These are phyloP conservation scores for Zaprionus obscuricornis DNA, from an alignment of 2,888 invertebrate species.

Conservation along the genomic window DNA sequence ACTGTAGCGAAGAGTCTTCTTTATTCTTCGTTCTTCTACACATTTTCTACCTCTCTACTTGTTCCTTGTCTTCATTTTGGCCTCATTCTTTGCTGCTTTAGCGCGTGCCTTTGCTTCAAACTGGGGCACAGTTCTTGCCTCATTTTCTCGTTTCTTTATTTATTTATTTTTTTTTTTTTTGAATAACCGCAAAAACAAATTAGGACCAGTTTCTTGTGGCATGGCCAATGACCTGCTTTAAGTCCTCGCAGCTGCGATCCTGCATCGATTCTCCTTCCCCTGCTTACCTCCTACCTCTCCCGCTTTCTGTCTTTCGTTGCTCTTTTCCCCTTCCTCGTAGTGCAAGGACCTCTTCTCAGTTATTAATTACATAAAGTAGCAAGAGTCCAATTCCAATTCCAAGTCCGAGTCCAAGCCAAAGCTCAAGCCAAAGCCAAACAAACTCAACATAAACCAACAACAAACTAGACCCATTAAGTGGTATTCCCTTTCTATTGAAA, in stretches of 20 bases:
- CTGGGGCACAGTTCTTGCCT: constrained; percentile 45
- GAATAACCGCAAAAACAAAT: constrained; percentile 57
- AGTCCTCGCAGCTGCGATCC: constrained; percentile 33
- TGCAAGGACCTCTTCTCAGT: constrained; percentile 35
- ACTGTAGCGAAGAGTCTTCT: constrained; percentile 33
- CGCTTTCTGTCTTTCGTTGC: not conserved
- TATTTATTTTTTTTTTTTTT: constrained; percentile 3
- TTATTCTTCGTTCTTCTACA: not conserved
- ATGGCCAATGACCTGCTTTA: constrained; percentile 63
- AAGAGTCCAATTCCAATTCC: too few relatives aligned
- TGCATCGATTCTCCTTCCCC: not conserved
- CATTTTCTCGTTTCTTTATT: too few relatives aligned
- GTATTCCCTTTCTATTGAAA: too few relatives aligned
- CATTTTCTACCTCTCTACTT: not conserved
- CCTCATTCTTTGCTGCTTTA: constrained; percentile 14
- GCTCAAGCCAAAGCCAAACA: constrained; percentile 11
- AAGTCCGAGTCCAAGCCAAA: constrained; percentile 6
- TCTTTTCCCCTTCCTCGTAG: not conserved
- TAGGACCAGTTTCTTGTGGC: constrained; percentile 49
- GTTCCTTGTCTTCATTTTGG: not conserved
- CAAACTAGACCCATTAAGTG: constrained; percentile 20
- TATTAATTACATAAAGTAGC: constrained; percentile 39
- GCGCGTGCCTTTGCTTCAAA: constrained; percentile 49
- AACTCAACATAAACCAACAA: constrained; percentile 11
- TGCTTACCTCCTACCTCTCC: not conserved